Evolutionary conservation across 2,888 invertebrate genomes (phyloP).

Genomic region (Netelia inedita): DNA sequence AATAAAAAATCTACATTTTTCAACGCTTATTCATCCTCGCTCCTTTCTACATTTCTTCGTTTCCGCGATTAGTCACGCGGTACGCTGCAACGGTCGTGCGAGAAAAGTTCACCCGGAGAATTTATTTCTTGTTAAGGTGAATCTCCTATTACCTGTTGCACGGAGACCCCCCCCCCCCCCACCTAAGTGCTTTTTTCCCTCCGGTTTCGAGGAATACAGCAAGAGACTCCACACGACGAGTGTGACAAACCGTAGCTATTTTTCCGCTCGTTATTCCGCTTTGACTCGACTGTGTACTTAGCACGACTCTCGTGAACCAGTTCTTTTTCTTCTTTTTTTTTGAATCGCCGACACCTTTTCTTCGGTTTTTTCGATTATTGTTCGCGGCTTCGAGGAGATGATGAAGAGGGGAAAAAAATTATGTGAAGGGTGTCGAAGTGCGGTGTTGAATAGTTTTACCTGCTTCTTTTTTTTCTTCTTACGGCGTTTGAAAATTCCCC

Average conservation of each 20-base stretch:
- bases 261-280: constrained; percentile 41
- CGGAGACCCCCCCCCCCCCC: not conserved
- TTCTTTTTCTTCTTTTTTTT: not conserved
- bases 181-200: constrained; percentile 40
- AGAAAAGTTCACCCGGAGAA: constrained; percentile 10
- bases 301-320: not conserved
- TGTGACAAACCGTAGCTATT: constrained; percentile 52
- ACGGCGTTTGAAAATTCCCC: constrained; percentile 37
- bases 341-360: constrained; percentile 9
- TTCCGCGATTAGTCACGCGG: constrained; percentile 56
- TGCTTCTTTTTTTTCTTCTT: constrained; percentile 2
- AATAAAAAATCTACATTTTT: constrained; percentile 47
- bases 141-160: constrained; percentile 43
- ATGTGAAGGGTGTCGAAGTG: not conserved
- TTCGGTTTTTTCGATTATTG: constrained; percentile 39
- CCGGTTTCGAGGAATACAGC: constrained; percentile 28
- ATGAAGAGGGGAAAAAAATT: constrained; percentile 17
- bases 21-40: not conserved
- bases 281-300: not conserved
- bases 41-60: not conserved
- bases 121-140: constrained; percentile 2
- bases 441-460: constrained; percentile 30
- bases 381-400: constrained; percentile 14
- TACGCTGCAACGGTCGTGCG: not conserved
- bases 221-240: constrained; percentile 47